These are phyloP conservation scores for Mythimna albipuncta DNA, from an alignment of 2,888 invertebrate species.

Conservation along the genomic window DNA sequence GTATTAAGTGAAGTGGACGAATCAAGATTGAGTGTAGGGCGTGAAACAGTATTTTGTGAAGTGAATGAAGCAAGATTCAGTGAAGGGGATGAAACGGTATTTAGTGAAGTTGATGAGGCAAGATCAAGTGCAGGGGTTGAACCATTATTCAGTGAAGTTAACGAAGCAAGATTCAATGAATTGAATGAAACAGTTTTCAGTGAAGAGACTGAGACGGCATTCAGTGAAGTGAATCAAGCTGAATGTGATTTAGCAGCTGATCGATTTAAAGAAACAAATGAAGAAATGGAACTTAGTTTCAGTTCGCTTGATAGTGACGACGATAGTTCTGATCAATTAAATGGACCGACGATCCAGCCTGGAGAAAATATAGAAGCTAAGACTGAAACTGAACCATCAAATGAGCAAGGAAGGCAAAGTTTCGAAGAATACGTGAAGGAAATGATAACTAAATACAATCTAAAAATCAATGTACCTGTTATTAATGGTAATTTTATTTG, in stretches of 20 bases:
- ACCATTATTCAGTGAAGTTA: no score
- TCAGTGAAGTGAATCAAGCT: no score
- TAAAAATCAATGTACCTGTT: slow-evolving; percentile 6
- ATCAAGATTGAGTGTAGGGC: no score
- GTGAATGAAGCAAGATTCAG: background rate
- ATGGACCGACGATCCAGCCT: background rate
- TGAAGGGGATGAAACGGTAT: no score
- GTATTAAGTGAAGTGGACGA: background rate
- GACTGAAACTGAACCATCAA: background rate
- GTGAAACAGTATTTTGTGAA: background rate
- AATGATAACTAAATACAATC: slow-evolving; percentile 16
- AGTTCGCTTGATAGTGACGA: background rate
- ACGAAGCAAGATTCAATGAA: no score
- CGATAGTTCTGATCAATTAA: background rate
- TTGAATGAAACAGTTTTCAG: no score
- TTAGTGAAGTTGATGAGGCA: no score
- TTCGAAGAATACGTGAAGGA: slow-evolving; percentile 25
- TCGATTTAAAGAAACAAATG: background rate
- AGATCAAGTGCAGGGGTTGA: no score
- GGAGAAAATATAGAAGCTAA: background rate
- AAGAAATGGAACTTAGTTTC: background rate
- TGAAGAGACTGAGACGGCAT: no score
- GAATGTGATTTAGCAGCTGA: background rate
- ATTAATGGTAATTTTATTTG: slow-evolving; percentile 1
- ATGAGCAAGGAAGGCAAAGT: background rate